These are phyloP conservation scores for Trissoscelio sp. DNA, from an alignment of 2,888 invertebrate species.

Conservation along the genomic window DNA sequence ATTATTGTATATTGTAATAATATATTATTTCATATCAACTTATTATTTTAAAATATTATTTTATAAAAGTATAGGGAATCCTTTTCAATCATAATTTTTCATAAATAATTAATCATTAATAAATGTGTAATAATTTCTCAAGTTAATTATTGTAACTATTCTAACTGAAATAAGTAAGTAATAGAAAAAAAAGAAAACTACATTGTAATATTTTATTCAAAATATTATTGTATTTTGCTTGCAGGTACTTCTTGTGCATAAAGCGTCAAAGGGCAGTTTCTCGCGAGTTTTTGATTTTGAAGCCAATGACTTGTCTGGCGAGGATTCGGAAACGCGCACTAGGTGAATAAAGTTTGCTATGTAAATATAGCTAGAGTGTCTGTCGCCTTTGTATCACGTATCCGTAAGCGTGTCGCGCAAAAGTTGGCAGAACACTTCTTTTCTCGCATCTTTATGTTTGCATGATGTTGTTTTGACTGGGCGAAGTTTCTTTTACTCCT, in stretches of 20 bases:
- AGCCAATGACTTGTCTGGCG: slow-evolving; percentile 93
- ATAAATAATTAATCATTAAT: too few relatives aligned
- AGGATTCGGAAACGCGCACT: slow-evolving; percentile 91
- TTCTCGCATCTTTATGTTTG: slow-evolving; percentile 24
- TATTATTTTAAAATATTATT: too few relatives aligned
- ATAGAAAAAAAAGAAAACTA: too few relatives aligned
- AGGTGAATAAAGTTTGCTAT: slow-evolving; percentile 84
- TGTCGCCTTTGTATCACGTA: slow-evolving; percentile 38
- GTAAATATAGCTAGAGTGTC: slow-evolving; percentile 42
- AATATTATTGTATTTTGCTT: slow-evolving; percentile 53
- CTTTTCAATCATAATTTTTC: too few relatives aligned
- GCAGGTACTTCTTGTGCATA: slow-evolving; percentile 94
- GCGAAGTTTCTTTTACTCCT: slow-evolving; percentile 5
- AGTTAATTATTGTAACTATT: too few relatives aligned
- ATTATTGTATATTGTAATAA: too few relatives aligned
- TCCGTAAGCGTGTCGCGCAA: slow-evolving; percentile 23
- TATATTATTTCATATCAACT: too few relatives aligned
- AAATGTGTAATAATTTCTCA: too few relatives aligned
- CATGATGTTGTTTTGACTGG: slow-evolving; percentile 30
- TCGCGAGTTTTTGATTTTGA: slow-evolving; percentile 97
- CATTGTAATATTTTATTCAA: too few relatives aligned
- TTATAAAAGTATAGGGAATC: too few relatives aligned
- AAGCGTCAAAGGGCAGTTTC: slow-evolving; percentile 95
- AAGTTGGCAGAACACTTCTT: slow-evolving; percentile 35
- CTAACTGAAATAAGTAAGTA: too few relatives aligned